Conservation (phyloP, 2,888 invertebrate genomes). For the Acleris holmiana region DNA sequence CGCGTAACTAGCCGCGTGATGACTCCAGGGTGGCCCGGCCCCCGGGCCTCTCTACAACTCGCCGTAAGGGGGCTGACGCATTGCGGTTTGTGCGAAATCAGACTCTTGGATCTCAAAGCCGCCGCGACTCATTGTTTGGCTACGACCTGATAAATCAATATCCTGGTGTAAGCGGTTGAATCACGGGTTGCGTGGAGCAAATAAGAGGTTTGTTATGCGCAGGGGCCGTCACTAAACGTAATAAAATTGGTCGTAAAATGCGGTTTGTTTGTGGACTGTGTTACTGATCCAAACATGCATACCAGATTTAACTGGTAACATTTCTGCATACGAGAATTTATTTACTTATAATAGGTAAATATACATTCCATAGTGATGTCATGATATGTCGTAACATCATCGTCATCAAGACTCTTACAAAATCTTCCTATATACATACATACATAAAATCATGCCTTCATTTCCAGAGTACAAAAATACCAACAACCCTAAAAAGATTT, state of each 20-base stretch:
- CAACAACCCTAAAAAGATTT: too few species aligned
- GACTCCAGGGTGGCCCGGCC: constrained; percentile 3
- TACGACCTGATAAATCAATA: constrained; percentile 31
- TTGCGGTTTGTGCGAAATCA: constrained; percentile 30
- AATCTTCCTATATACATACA: too few species aligned
- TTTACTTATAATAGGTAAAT: too few species aligned
- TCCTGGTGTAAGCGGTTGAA: constrained; percentile 36
- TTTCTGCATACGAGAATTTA: too few species aligned
- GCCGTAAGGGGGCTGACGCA: constrained; percentile 9
- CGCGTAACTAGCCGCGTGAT: neutral
- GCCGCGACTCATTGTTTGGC: constrained; percentile 34
- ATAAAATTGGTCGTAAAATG: constrained; percentile 9
- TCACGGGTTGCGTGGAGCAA: constrained; percentile 19
- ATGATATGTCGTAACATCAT: too few species aligned
- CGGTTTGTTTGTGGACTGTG: neutral
- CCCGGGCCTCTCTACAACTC: neutral
- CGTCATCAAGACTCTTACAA: too few species aligned
- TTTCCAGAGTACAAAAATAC: too few species aligned
- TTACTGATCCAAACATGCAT: neutral
- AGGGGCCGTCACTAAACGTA: constrained; percentile 5
- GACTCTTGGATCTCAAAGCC: constrained; percentile 27
- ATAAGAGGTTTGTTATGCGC: constrained; percentile 7
- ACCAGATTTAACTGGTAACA: neutral
- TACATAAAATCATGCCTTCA: too few species aligned
- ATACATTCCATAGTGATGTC: too few species aligned